These are phyloP conservation scores for Aurelia coerulea DNA, from an alignment of 30 jellyfish, hydroid and myxozoan genomes.

Conservation along the genomic window DNA sequence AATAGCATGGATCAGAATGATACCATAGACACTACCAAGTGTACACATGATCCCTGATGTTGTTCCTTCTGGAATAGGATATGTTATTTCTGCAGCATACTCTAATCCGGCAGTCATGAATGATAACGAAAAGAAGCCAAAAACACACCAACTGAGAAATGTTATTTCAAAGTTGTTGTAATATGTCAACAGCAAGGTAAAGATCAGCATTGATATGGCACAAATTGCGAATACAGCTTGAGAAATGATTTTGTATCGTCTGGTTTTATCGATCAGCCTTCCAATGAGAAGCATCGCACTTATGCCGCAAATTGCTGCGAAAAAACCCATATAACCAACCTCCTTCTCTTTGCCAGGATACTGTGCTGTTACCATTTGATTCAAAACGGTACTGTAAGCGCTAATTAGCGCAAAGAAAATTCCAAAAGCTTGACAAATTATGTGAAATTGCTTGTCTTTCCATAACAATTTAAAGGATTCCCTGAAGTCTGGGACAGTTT, in stretches of 20 bases:
- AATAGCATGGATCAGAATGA: slow-evolving; percentile 51
- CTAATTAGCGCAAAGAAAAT: slow-evolving; percentile 60
- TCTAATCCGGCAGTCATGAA: slow-evolving; percentile 87
- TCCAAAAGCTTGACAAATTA: slow-evolving; percentile 74
- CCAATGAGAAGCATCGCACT: slow-evolving; percentile 78
- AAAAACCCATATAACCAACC: slow-evolving; percentile 86
- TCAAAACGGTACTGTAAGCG: slow-evolving; percentile 67
- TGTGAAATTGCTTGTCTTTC: slow-evolving; percentile 48
- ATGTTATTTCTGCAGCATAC: slow-evolving; percentile 92
- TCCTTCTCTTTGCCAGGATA: slow-evolving; percentile 79
- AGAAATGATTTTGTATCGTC: slow-evolving; percentile 58
- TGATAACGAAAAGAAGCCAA: slow-evolving; percentile 80
- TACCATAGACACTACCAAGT: slow-evolving; percentile 73
- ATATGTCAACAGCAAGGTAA: slow-evolving; percentile 54
- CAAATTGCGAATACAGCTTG: slow-evolving; percentile 20
- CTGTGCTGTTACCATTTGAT: slow-evolving; percentile 50
- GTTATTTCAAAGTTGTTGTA: slow-evolving; percentile 32
- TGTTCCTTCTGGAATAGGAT: slow-evolving; percentile 92
- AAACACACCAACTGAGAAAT: slow-evolving; percentile 39
- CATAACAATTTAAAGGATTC: slow-evolving; percentile 42
- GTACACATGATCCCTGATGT: slow-evolving; percentile 70
- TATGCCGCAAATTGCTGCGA: slow-evolving; percentile 62
- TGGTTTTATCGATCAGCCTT: slow-evolving; percentile 64
- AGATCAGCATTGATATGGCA: slow-evolving; percentile 31
- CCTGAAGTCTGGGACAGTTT: slow-evolving; percentile 10